These are phyloP conservation scores for Eristalis intricaria DNA, from an alignment of 2,888 invertebrate genomes.

Conservation along the genomic window DNA sequence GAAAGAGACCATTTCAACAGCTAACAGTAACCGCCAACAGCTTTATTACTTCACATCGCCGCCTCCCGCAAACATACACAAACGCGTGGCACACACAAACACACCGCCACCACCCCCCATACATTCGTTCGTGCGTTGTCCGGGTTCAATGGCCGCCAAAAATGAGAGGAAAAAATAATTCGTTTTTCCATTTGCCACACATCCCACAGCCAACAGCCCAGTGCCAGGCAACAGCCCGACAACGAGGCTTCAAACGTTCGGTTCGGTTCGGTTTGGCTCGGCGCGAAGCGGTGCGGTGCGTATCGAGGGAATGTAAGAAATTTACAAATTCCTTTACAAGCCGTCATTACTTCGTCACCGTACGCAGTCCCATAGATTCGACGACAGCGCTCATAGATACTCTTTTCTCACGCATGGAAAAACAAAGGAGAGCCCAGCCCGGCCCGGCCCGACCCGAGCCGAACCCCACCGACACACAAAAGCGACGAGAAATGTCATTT, in stretches of 20 bases:
- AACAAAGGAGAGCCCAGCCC: slow-evolving; percentile 12
- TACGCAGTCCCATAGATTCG: background rate
- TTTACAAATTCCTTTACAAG: slow-evolving; percentile 59
- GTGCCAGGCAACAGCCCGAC: background rate
- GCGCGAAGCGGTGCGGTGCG: too few species aligned
- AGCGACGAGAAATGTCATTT: slow-evolving; percentile 40
- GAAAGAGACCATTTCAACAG: slow-evolving; percentile 35
- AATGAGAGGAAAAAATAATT: slow-evolving; percentile 21
- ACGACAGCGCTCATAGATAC: background rate
- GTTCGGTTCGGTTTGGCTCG: background rate
- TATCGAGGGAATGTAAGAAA: slow-evolving; percentile 14
- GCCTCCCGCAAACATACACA: background rate
- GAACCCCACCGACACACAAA: background rate
- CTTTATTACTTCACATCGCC: slow-evolving; percentile 39
- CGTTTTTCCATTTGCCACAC: slow-evolving; percentile 57
- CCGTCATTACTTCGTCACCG: slow-evolving; percentile 15
- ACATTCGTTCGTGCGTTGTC: slow-evolving; percentile 19
- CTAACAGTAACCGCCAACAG: slow-evolving; percentile 54
- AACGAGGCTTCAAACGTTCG: background rate
- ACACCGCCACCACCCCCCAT: slow-evolving; percentile 1
- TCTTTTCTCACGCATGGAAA: slow-evolving; percentile 41
- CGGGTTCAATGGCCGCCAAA: slow-evolving; percentile 65
- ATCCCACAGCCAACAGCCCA: slow-evolving; percentile 1
- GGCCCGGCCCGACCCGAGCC: too few species aligned
- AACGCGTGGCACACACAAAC: background rate